Conservation (phyloP, 2,113 vertebrate genomes). For the Silurus meridionalis region DNA sequence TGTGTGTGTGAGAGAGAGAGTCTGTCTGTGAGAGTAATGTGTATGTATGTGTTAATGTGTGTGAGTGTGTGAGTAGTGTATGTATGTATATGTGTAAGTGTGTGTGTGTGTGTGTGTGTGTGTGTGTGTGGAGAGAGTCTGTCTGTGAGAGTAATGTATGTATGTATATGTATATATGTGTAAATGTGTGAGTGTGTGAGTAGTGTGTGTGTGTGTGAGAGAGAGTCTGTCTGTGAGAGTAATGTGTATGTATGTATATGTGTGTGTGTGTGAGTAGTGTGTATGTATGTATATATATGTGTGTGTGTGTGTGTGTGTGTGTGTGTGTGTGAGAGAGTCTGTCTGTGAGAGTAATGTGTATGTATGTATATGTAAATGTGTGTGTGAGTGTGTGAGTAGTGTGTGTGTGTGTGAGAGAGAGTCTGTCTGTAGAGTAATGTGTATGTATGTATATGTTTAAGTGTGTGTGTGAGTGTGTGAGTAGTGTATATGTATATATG, state of each 20-base stretch:
- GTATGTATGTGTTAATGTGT: background rate
- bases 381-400: background rate
- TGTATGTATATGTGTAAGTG: constrained; percentile 30
- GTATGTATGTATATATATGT: too few species aligned
- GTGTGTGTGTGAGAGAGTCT: too few species aligned
- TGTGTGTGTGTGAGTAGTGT: background rate
- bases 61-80: background rate
- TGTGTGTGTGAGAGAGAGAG: constrained; percentile 1
- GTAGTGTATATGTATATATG: background rate
- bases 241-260: too few species aligned
- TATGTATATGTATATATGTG: background rate
- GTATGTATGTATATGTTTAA: background rate
- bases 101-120: constrained; percentile 6
- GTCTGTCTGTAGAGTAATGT: background rate
- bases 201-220: background rate
- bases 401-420: too few species aligned
- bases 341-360: background rate
- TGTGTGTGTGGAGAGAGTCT: background rate
- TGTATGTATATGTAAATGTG: constrained; percentile 34
- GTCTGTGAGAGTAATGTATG: background rate
- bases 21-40: background rate
- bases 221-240: too few species aligned
- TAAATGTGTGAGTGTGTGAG: background rate
- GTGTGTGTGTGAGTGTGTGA: background rate
- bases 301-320: too few species aligned